Evolutionary conservation across 53 echinoderm and acorn worm species (phyloP), one percentile per base, ranked within the genome.

Genomic region (Patiria pectinifera): DNA sequence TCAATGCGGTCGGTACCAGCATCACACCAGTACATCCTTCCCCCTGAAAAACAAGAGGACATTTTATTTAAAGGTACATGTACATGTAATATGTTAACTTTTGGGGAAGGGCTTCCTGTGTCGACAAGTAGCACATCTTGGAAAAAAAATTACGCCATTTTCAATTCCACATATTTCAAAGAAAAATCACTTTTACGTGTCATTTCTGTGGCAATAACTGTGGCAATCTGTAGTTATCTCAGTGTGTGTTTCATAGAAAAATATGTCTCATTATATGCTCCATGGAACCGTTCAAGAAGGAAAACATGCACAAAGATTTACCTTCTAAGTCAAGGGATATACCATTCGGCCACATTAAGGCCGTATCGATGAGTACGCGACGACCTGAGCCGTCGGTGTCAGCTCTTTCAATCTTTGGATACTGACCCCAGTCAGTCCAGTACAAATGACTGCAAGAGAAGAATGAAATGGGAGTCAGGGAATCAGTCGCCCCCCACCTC

Each of bases 341-440:
- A 10, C 84, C 69, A 63, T 62, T 84, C 3, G 84, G 84, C 62
- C 26, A 63, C 69, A 21, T 26, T 23, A 84, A 63, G 16, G 12
- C 19, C 35, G 62, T 84, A 58, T 66, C 45, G 24, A 84, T 48
- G 12, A 84, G 63, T 11, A 35, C 23, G 2, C 16, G 35, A 62
- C 84, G 62, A 44, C 21, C 13, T 10, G 84, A 58, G 45, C 69
- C 66, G 18, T 84, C 84, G 45, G 45, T 84, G 2, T 16, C 5
- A 44, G 84, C 0, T 84, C 66, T 44, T 63, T 84, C 84, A 44
- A 84, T 84, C 66, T 63, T 62, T 26, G 84, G 84, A n/a, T n/a
- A n/a, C n/a, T 10, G 24, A 10, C 84, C 84, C 62, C 26, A 44
- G 18, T 84, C 84, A 0, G 84, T 84, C 84, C 84, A 84, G 63